Base-by-base conservation (phyloP, 2,888 invertebrate species). In the Lycophotia porphyrea region DNA sequence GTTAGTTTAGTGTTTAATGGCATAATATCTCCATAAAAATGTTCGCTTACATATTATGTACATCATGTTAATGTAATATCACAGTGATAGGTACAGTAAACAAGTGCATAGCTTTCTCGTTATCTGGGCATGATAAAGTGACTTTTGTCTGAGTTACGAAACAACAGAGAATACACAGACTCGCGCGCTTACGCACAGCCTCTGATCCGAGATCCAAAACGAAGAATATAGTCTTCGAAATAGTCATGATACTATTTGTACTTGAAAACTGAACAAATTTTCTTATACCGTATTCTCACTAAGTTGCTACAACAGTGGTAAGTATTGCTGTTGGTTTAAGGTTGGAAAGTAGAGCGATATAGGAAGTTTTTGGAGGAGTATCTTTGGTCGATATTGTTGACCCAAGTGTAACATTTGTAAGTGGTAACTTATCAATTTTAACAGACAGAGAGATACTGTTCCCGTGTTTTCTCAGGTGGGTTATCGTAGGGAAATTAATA, bases 81-180 rank as follows among this genome's bases (percentile, higher is more conserved):
- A 71, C 44, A 73, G 60, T 47, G 82, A 78, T 78, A 82, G 85
- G 39, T 52, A 76, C 71, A 39, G 63, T 76, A 87, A 81, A 84
- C 76, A 79, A 82, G 72, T 83, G 81, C 81, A 88, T 79, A 72
- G 76, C 84, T 86, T 80, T 81, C 61, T 65, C 63, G 73, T 79
- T 89, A 88, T 87, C 88, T 74, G 64, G 39, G 11, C 47, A 21
- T 52, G 74, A 82, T 76, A 84, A 80, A 64, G 36, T n/a, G 31
- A 44, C 64, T 81, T 63, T 76, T 49, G 76, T 63, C 31, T 63
- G 49, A 0, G 36, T 85, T 79, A 60, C 58, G 73, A 83, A 83
- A 85, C 63, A 70, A 70, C 68, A 69, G 27, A 58, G 58, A 60
- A 24, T 39, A 27, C 24, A 63, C 42, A 58, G 49, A 47, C 47